phyloP scores from a whole-genome alignment of 2,113 vertebrate genomes.

The Anser brachyrhynchus region DNA sequence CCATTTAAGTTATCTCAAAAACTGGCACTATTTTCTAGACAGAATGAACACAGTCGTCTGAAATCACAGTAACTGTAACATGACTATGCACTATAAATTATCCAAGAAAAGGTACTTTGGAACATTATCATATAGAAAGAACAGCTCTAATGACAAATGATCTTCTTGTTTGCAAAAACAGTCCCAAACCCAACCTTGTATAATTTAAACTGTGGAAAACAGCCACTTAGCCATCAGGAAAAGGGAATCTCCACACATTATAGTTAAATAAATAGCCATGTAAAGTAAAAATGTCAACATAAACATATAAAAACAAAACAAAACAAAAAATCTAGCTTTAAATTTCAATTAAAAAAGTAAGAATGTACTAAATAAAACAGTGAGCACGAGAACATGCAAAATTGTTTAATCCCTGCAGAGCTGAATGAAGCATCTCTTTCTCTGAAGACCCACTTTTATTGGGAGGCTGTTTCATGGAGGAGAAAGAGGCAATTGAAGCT shows the following conservation, averaged over 20 bases:
- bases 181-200: neutral
- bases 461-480: neutral
- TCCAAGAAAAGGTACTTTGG: neutral
- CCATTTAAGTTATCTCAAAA: neutral
- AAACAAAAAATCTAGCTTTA: neutral
- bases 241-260: neutral
- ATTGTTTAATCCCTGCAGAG: neutral
- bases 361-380: neutral
- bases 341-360: neutral
- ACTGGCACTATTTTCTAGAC: neutral
- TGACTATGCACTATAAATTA: neutral
- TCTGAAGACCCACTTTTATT: slow-evolving; percentile 16
- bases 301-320: neutral
- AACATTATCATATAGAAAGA: neutral
- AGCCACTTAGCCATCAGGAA: neutral
- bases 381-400: neutral
- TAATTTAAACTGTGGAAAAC: neutral
- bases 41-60: neutral
- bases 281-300: neutral
- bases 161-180: neutral
- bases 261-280: neutral
- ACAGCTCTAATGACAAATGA: neutral
- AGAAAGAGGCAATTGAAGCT: slow-evolving; percentile 53
- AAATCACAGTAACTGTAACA: neutral
- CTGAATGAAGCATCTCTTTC: slow-evolving; percentile 9